Conservation (phyloP, 92 coral and sea anemone species). For the Epizoanthus stellaris region DNA sequence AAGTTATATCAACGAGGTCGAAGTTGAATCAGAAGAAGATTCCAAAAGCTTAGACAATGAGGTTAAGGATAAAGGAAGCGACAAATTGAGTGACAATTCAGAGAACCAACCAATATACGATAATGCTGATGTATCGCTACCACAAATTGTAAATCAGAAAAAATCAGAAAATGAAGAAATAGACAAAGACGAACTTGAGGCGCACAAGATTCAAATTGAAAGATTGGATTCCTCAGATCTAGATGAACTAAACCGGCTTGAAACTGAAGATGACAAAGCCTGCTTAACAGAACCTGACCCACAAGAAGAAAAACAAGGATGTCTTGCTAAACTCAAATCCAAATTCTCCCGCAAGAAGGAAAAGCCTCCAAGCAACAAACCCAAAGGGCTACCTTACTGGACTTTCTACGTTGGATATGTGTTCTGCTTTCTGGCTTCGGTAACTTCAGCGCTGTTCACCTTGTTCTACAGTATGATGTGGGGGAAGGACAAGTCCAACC, state of each 20-base stretch:
- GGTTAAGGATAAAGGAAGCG: neutral
- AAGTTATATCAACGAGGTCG: neutral
- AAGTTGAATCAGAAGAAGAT: constrained; percentile 7
- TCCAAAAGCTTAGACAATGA: constrained; percentile 6
- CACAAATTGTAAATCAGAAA: neutral
- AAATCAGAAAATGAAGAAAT: neutral
- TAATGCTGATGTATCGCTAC: neutral
- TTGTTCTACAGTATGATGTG: constrained; percentile 89
- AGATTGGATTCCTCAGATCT: neutral
- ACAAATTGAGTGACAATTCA: neutral
- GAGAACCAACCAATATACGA: neutral
- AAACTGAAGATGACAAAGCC: neutral
- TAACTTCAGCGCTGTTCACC: constrained; percentile 60
- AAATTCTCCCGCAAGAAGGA: neutral
- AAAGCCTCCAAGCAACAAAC: neutral
- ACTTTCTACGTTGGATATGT: constrained; percentile 67
- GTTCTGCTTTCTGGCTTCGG: constrained; percentile 57
- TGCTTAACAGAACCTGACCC: constrained; percentile 4
- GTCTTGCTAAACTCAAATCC: constrained; percentile 3
- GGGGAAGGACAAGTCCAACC: constrained; percentile 75
- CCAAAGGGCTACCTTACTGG: constrained; percentile 66
- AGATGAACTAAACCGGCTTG: constrained; percentile 3
- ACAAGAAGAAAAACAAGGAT: constrained; percentile 8
- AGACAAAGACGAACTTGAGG: neutral
- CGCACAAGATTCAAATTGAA: neutral